Conservation (phyloP, 2,888 invertebrate species). For the Rhyacophila evoluta region DNA sequence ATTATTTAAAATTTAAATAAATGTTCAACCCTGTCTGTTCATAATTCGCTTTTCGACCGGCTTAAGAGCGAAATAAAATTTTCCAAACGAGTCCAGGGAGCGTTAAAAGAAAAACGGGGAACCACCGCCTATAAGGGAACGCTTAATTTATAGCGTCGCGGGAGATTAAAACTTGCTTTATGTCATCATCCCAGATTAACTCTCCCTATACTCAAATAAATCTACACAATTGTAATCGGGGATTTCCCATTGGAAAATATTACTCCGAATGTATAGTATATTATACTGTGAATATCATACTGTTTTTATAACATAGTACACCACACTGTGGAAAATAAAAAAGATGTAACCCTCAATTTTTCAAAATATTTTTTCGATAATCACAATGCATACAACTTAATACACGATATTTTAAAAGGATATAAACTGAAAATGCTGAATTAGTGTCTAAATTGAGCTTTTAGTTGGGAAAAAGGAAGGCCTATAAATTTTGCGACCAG, state of each 20-base stretch:
- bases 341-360: too few relatives aligned
- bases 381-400: too few relatives aligned
- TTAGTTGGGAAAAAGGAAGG: too few relatives aligned
- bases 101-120: slow-evolving; percentile 13
- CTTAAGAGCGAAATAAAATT: slow-evolving; percentile 14
- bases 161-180: slow-evolving; percentile 22
- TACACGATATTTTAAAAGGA: too few relatives aligned
- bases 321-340: too few relatives aligned
- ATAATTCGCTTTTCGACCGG: slow-evolving; percentile 6
- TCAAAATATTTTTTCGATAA: too few relatives aligned
- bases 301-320: too few relatives aligned
- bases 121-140: slow-evolving; percentile 17
- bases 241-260: background rate
- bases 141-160: slow-evolving; percentile 14
- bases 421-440: too few relatives aligned
- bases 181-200: slow-evolving; percentile 22
- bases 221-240: background rate
- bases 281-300: too few relatives aligned
- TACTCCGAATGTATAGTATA: background rate
- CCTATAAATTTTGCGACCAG: too few relatives aligned
- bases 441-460: too few relatives aligned
- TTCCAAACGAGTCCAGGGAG: slow-evolving; percentile 3
- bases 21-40: background rate
- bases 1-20: too few relatives aligned
- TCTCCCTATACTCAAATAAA: background rate